These are phyloP conservation scores for Lasiurus cinereus DNA, from an alignment of 2,113 vertebrate species.

Conservation along the genomic window DNA sequence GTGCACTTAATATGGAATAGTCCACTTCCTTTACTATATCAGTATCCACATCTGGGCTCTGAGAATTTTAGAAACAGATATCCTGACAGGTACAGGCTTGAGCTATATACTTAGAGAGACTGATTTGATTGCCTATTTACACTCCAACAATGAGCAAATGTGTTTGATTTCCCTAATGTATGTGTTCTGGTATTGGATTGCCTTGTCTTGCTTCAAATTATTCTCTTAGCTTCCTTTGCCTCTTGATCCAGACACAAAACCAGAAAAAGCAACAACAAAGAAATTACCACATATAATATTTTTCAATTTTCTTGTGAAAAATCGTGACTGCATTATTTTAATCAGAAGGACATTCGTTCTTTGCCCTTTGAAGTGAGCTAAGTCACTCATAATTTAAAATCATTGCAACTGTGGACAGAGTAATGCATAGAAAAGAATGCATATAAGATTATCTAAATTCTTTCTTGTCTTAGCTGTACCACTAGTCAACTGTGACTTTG, in stretches of 20 bases:
- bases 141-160: slow-evolving; percentile 4
- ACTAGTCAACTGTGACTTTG: slow-evolving; percentile 70
- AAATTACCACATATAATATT: slow-evolving; percentile 71
- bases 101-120: not conserved
- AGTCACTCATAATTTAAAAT: slow-evolving; percentile 73
- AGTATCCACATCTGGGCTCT: not conserved
- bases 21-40: slow-evolving; percentile 7
- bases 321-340: slow-evolving; percentile 68
- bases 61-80: slow-evolving; percentile 41
- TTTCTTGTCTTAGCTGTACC: slow-evolving; percentile 54
- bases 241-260: slow-evolving; percentile 64
- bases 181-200: not conserved
- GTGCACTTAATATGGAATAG: not conserved
- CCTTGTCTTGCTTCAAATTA: slow-evolving; percentile 47
- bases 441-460: slow-evolving; percentile 62
- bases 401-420: slow-evolving; percentile 35
- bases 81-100: not conserved
- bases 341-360: slow-evolving; percentile 71
- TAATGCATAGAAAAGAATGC: slow-evolving; percentile 60
- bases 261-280: slow-evolving; percentile 40
- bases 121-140: not conserved
- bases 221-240: slow-evolving; percentile 56
- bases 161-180: slow-evolving; percentile 23
- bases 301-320: slow-evolving; percentile 71
- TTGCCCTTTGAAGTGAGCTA: slow-evolving; percentile 68